Evolutionary conservation across 2,797 vertebrate genomes (phyloP).

Genomic region (Uromys caudimaculatus): DNA sequence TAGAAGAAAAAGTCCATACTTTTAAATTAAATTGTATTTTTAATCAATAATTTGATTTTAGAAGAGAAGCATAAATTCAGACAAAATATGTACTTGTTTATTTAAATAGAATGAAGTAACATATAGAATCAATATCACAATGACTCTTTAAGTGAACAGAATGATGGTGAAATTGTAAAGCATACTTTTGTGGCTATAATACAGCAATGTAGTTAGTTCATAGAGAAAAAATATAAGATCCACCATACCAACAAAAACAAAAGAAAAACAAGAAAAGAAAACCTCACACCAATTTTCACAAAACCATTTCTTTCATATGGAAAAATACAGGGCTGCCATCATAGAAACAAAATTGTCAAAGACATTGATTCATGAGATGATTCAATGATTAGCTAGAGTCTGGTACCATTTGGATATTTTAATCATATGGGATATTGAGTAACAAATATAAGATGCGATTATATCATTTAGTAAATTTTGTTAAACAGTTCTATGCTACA

Average conservation of each 20-base stretch:
- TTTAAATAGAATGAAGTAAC: not conserved
- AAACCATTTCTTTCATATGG: not conserved
- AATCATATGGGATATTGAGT: not conserved
- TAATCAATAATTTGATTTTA: not conserved
- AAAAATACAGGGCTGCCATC: not conserved
- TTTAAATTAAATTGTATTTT: constrained; percentile 24
- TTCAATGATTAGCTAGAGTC: not conserved
- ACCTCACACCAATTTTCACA: not conserved
- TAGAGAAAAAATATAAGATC: not conserved
- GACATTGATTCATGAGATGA: not conserved
- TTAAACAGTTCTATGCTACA: not conserved
- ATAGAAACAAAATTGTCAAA: not conserved
- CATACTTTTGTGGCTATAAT: not conserved
- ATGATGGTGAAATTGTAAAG: not conserved
- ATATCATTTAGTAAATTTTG: not conserved
- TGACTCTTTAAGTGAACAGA: not conserved
- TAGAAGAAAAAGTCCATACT: not conserved
- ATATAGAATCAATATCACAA: not conserved
- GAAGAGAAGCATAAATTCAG: not conserved
- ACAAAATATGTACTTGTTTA: not conserved
- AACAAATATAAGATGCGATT: not conserved
- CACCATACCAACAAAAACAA: not conserved
- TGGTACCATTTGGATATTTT: not conserved
- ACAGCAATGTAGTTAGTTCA: not conserved
- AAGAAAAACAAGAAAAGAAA: not conserved